Evolutionary conservation across 1,140 invertebrate genomes (phyloP).

Genomic region (Babylonia areolata): DNA sequence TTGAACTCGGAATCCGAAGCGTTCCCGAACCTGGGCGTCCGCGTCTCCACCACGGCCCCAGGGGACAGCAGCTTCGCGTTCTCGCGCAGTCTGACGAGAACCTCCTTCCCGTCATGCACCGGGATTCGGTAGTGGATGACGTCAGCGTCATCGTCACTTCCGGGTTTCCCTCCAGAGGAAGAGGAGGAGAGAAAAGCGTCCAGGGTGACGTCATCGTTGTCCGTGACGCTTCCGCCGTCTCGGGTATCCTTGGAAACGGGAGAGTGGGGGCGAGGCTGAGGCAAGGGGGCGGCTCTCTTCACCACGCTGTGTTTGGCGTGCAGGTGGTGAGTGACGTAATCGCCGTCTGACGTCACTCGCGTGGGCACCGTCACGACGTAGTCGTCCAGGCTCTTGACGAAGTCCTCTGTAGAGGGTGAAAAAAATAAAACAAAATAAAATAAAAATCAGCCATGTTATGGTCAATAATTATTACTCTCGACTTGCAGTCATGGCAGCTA

Average conservation of each 20-base stretch:
- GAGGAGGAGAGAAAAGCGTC: neutral
- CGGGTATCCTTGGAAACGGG: neutral
- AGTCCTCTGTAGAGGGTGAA: slow-evolving; percentile 58
- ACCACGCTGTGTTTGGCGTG: slow-evolving; percentile 56
- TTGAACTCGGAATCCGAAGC: slow-evolving; percentile 59
- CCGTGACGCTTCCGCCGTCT: neutral
- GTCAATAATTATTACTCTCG: neutral
- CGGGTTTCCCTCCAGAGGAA: neutral
- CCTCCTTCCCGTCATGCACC: slow-evolving; percentile 75
- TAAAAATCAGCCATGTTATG: neutral
- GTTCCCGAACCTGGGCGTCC: slow-evolving; percentile 77
- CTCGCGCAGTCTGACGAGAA: slow-evolving; percentile 80
- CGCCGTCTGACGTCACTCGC: slow-evolving; percentile 79
- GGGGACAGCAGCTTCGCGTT: slow-evolving; percentile 83
- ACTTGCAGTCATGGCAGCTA: neutral
- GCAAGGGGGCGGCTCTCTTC: slow-evolving; percentile 40
- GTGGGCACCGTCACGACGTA: slow-evolving; percentile 79
- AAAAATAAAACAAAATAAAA: slow-evolving; percentile 28
- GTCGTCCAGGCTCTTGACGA: slow-evolving; percentile 67
- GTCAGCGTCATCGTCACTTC: slow-evolving; percentile 50
- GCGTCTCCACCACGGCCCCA: slow-evolving; percentile 83
- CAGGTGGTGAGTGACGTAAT: slow-evolving; percentile 79
- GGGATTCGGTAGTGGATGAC: slow-evolving; percentile 79
- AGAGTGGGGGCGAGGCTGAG: neutral
- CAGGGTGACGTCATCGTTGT: neutral